Conservation (phyloP, 2,888 invertebrate genomes). For the Alitta virens region DNA sequence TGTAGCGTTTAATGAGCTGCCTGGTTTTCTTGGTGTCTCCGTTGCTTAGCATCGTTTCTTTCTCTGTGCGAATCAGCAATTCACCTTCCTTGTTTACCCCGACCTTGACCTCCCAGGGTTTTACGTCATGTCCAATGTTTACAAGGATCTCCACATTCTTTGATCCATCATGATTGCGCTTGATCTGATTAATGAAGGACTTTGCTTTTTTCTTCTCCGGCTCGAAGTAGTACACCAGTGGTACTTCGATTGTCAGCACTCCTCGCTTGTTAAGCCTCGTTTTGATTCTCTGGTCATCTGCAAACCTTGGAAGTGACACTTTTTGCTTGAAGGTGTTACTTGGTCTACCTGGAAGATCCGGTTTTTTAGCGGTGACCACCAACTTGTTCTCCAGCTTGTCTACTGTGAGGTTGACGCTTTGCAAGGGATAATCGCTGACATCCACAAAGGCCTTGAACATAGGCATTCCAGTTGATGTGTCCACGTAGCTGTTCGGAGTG, state of each 20-base stretch:
- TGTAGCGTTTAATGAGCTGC: slow-evolving; percentile 29
- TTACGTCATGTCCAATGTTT: slow-evolving; percentile 26
- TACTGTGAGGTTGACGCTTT: slow-evolving; percentile 23
- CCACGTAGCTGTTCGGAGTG: slow-evolving; percentile 26
- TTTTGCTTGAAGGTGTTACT: slow-evolving; percentile 27
- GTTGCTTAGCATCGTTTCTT: not conserved
- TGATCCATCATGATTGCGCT: slow-evolving; percentile 14
- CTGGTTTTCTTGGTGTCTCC: not conserved
- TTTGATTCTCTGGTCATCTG: slow-evolving; percentile 26
- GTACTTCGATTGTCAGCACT: slow-evolving; percentile 28
- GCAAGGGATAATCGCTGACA: slow-evolving; percentile 23
- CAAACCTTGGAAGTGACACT: slow-evolving; percentile 24
- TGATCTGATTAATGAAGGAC: slow-evolving; percentile 28
- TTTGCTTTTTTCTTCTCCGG: slow-evolving; percentile 14
- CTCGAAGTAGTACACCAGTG: slow-evolving; percentile 32
- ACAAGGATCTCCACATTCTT: slow-evolving; percentile 30
- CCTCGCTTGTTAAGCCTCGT: slow-evolving; percentile 25
- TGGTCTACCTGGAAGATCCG: slow-evolving; percentile 7
- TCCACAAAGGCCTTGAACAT: slow-evolving; percentile 30
- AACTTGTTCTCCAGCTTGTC: slow-evolving; percentile 26
- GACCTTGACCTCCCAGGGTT: slow-evolving; percentile 24
- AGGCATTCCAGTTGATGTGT: slow-evolving; percentile 22
- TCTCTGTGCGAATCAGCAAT: slow-evolving; percentile 24
- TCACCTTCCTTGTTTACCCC: slow-evolving; percentile 25
- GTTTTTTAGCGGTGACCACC: slow-evolving; percentile 12